Conservation (phyloP, 2,113 vertebrate genomes). For the Laterallus jamaicensis region DNA sequence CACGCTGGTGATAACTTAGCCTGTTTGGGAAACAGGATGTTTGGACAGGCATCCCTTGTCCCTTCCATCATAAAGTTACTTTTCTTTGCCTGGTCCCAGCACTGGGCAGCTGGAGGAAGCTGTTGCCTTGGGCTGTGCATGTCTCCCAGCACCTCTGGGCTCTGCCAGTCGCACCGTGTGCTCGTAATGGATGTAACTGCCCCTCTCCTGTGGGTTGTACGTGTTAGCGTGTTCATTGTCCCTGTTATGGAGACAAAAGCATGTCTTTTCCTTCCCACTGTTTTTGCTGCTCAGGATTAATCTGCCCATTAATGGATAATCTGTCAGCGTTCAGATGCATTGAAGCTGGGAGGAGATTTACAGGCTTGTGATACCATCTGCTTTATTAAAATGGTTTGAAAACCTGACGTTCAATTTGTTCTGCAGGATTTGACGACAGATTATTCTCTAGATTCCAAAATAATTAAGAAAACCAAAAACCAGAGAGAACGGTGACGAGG, state of each 20-base stretch:
- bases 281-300: conserved; percentile 78
- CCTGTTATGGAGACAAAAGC: conserved; percentile 58
- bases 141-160: background rate
- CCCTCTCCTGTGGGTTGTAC: conserved; percentile 30
- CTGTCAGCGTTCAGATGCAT: conserved; percentile 78
- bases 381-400: conserved; percentile 78
- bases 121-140: accelerated
- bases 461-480: conserved; percentile 77
- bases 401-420: conserved; percentile 84
- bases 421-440: conserved; percentile 73
- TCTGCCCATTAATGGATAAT: conserved; percentile 82
- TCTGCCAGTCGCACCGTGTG: background rate
- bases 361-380: conserved; percentile 79
- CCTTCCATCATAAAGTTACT: background rate
- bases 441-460: conserved; percentile 84
- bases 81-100: background rate
- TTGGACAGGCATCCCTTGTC: background rate
- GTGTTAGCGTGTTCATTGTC: conserved; percentile 3
- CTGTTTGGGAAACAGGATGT: background rate
- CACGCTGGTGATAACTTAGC: accelerated
- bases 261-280: conserved; percentile 55
- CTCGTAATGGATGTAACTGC: background rate
- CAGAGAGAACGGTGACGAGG: background rate
- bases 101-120: background rate
- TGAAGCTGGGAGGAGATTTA: conserved; percentile 80